Base-by-base conservation (phyloP, 2,113 vertebrate species). In the Oenanthe melanoleuca region DNA sequence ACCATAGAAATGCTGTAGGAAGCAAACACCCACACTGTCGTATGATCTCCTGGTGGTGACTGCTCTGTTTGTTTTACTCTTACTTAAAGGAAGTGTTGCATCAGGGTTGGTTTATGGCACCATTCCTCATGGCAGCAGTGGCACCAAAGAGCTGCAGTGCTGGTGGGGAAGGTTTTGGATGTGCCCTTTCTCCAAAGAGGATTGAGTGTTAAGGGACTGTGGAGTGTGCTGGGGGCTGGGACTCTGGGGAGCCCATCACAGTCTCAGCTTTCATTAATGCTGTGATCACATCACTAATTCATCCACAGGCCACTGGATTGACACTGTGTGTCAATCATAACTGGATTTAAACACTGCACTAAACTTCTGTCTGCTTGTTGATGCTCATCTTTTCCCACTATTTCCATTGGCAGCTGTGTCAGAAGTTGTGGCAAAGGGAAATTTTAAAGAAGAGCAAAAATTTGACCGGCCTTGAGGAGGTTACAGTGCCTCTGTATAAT, bases 91-190 rank as follows among this genome's bases (percentile, higher is more conserved):
- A 21, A 31, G 23, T 5, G 7, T 72, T 89, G 55, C 34, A 29
- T 80, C 0, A 0, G 22, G 18, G 7, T 34, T 70, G 28, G 8
- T 50, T 69, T 73, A 40, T 47, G 50, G 21, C 45, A 22, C 11
- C 1, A 0, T 16, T 25, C 23, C 40, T 83, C 14, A 2, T 14
- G 40, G 24, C 2, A 5, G 22, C 50, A 72, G 26, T 22, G 59
- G n/a, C 20, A 65, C 24, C 3, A 3, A 57, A 59, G 52, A 60
- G 4, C 53, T 44, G 49, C 38, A 47, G 56, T 0, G 1, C 59
- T 55, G 14, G 1, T 66, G 38, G 14, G 29, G 33, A 73, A 52
- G 33, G 25, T 33, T n/a, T 83, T 50, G 38, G 38, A 47, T 1
- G 7, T 50, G 60, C 9, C 21, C 6, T 57, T 80, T 52, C 50